Conservation (phyloP, 2,113 vertebrate species). For the Cricetomys ansorgei region DNA sequence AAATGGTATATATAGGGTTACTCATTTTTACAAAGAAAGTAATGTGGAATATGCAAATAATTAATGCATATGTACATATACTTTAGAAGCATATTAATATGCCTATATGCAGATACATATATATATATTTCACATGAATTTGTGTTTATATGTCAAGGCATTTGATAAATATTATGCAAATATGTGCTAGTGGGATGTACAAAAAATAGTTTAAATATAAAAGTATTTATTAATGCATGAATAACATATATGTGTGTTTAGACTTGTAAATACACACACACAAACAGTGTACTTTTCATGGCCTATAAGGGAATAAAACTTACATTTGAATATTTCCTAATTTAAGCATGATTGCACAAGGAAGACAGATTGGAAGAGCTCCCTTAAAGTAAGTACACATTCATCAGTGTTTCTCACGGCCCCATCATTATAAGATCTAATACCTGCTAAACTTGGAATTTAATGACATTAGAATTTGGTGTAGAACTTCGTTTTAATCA, state of each 20-base stretch:
- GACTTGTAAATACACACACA: not conserved
- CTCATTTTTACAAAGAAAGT: slow-evolving; percentile 1
- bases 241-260: not conserved
- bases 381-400: not conserved
- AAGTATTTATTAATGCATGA: not conserved
- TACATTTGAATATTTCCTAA: slow-evolving; percentile 12
- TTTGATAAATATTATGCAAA: not conserved
- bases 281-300: not conserved
- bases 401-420: slow-evolving; percentile 64
- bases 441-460: slow-evolving; percentile 70
- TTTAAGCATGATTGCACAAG: not conserved
- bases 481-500: slow-evolving; percentile 74
- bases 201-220: not conserved
- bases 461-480: slow-evolving; percentile 65
- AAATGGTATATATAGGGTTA: not conserved
- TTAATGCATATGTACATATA: not conserved
- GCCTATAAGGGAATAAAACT: not conserved
- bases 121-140: not conserved
- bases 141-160: not conserved
- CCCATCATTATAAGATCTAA: slow-evolving; percentile 55
- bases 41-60: not conserved
- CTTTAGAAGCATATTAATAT: not conserved
- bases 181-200: not conserved
- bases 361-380: slow-evolving; percentile 50
- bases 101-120: not conserved